These are phyloP conservation scores for Corapipo altera DNA, from an alignment of 2,113 vertebrate genomes.

Conservation along the genomic window DNA sequence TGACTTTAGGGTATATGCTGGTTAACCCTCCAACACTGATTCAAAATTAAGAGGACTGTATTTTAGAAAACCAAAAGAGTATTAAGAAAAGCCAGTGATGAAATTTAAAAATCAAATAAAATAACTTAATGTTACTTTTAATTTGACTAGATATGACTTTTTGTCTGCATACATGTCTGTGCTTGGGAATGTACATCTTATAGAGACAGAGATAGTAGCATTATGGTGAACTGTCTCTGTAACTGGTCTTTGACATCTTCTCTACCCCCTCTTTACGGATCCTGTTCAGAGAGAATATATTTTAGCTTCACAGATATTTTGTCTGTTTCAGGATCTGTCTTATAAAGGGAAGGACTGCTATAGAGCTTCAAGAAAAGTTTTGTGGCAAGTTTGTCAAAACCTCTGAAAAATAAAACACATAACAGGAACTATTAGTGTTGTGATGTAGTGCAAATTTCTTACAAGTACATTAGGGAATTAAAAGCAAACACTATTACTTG, in stretches of 20 bases:
- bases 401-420: not conserved
- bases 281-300: not conserved
- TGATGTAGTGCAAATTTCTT: not conserved
- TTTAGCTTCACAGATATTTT: not conserved
- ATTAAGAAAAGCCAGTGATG: not conserved
- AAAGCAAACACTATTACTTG: fast-evolving
- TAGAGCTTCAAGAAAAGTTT: not conserved
- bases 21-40: not conserved
- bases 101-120: not conserved
- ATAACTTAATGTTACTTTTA: not conserved
- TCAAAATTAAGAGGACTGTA: not conserved
- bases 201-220: not conserved
- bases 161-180: not conserved
- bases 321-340: not conserved
- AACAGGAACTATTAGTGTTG: not conserved
- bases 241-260: not conserved
- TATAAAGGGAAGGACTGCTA: not conserved
- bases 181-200: not conserved
- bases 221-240: not conserved
- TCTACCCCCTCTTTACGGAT: not conserved
- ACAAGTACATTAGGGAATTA: not conserved
- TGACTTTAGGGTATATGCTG: not conserved
- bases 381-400: not conserved
- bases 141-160: not conserved
- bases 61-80: not conserved